Conservation (phyloP, 2,888 invertebrate genomes). For the Brassicogethes aeneus region DNA sequence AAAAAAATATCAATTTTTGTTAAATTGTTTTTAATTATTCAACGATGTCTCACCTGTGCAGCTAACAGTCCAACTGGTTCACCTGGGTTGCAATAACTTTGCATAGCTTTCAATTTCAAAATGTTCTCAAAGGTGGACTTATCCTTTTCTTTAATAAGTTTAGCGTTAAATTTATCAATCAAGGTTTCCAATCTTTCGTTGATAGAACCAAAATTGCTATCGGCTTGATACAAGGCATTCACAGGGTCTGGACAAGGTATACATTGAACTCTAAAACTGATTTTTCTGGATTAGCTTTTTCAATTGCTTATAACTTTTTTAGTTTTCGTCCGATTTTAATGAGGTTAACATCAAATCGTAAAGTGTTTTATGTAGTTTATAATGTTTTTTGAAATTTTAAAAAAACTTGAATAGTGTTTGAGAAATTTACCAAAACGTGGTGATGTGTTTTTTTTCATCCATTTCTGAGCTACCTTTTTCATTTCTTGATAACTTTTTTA, state of each 20-base stretch:
- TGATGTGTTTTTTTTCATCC: too few species aligned
- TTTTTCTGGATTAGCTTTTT: too few species aligned
- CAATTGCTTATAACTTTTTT: not conserved
- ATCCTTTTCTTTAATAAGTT: constrained; percentile 32
- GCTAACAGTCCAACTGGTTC: constrained; percentile 95
- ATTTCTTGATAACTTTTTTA: too few species aligned
- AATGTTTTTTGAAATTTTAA: too few species aligned
- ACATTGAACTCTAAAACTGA: constrained; percentile 23
- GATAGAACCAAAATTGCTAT: constrained; percentile 71
- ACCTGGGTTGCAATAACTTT: constrained; percentile 76
- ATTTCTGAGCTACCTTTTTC: too few species aligned
- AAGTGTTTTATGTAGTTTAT: too few species aligned
- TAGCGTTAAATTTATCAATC: constrained; percentile 47
- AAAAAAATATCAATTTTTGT: constrained; percentile 11
- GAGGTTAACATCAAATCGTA: too few species aligned
- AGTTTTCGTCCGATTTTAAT: too few species aligned
- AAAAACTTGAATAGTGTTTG: too few species aligned
- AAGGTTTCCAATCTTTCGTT: constrained; percentile 71
- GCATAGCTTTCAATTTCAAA: constrained; percentile 67
- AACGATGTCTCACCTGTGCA: constrained; percentile 56
- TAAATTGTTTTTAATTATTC: not conserved
- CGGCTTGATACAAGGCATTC: constrained; percentile 58
- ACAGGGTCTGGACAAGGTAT: constrained; percentile 66
- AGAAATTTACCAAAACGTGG: too few species aligned
- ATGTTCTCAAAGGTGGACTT: constrained; percentile 51